A percentile compares a stretch with the other conserved stretches of the same genome.
Conservation (phyloP, 2,797 vertebrate species). For the Coracias cyanogaster region DNA sequence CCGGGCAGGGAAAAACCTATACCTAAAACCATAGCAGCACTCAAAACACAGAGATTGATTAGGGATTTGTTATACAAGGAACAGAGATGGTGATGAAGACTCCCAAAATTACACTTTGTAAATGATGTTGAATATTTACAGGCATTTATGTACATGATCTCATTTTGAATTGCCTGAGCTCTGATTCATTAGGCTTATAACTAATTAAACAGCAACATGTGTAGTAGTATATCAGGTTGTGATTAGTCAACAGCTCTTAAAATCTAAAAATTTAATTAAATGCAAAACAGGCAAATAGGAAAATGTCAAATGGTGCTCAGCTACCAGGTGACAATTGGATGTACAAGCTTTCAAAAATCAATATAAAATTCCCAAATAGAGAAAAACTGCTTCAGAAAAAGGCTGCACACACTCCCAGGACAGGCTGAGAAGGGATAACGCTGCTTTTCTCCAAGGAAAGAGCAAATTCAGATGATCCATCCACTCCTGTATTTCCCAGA, state of each 20-base stretch:
- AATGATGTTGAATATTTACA: background rate
- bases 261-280: background rate
- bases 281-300: background rate
- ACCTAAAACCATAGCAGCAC: background rate
- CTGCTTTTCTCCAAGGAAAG: background rate
- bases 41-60: background rate
- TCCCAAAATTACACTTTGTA: background rate
- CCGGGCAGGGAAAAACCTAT: background rate
- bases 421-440: background rate
- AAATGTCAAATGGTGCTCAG: background rate
- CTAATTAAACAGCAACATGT: background rate
- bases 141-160: background rate
- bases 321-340: background rate
- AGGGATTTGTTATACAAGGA: background rate
- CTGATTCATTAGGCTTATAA: background rate
- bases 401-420: background rate
- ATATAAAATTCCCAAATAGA: background rate
- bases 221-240: background rate
- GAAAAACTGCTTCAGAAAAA: background rate
- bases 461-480: background rate
- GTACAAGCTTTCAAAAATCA: background rate
- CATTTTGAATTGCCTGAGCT: background rate
- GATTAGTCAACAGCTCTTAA: background rate
- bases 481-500: constrained; percentile 1
- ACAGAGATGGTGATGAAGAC: background rate